phyloP scores from a whole-genome alignment of 2,113 vertebrate genomes.

The Narcine bancroftii region DNA sequence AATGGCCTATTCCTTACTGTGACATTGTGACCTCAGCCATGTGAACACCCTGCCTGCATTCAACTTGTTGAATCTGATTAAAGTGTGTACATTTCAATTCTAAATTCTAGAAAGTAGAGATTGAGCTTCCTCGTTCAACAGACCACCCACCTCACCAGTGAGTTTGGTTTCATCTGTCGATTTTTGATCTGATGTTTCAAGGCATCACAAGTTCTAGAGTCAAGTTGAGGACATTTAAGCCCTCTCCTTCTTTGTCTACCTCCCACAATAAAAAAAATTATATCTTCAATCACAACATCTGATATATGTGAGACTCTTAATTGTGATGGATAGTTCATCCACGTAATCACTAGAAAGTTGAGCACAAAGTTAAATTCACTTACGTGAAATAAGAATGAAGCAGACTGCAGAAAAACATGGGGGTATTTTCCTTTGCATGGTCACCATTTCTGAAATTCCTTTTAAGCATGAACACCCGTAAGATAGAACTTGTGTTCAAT shows the following conservation, averaged over 20 bases:
- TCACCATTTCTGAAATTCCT: background rate
- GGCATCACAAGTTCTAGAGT: too few species aligned
- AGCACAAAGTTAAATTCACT: background rate
- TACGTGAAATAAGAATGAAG: conserved; percentile 15
- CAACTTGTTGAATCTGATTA: too few species aligned
- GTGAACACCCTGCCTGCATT: too few species aligned
- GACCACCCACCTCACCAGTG: too few species aligned
- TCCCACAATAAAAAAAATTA: background rate
- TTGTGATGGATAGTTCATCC: background rate
- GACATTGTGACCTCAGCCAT: too few species aligned
- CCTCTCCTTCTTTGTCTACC: background rate
- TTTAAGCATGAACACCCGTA: background rate
- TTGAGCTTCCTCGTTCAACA: too few species aligned
- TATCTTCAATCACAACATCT: background rate
- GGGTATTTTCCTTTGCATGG: background rate
- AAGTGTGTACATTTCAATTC: too few species aligned
- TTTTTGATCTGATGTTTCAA: too few species aligned
- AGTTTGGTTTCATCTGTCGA: too few species aligned
- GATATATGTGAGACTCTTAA: background rate
- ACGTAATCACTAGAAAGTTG: background rate
- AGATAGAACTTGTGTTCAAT: background rate
- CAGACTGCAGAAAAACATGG: background rate
- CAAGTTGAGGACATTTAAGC: too few species aligned
- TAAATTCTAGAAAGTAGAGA: too few species aligned
- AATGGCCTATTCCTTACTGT: too few species aligned